phyloP scores from a whole-genome alignment of 2,113 vertebrate species.

The Reinhardtius hippoglossoides region DNA sequence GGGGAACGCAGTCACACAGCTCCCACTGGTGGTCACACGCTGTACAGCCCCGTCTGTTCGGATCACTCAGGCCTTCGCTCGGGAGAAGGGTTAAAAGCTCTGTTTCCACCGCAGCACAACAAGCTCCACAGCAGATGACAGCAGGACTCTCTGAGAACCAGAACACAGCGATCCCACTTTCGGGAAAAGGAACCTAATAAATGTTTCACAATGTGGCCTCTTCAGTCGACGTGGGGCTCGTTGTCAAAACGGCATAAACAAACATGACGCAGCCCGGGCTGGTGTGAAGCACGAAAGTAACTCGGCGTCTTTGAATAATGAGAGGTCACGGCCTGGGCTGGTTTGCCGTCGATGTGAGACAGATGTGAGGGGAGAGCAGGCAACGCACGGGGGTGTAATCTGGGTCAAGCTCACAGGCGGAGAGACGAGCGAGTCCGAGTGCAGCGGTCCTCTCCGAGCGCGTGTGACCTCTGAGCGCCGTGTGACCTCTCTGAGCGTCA shows the following conservation, averaged over 20 bases:
- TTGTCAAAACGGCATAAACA: constrained; percentile 66
- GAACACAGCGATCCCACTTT: constrained; percentile 25
- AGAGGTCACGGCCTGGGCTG: constrained; percentile 72
- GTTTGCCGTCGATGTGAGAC: constrained; percentile 74
- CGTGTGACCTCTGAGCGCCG: neutral
- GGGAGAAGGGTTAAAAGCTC: constrained; percentile 1
- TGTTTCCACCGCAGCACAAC: constrained; percentile 36
- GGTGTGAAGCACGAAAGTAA: constrained; percentile 61
- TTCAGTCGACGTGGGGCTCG: constrained; percentile 41
- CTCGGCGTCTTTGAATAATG: constrained; percentile 73
- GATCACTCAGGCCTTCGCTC: neutral
- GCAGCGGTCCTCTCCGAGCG: constrained; percentile 47
- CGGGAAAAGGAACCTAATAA: constrained; percentile 37
- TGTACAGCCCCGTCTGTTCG: constrained; percentile 3
- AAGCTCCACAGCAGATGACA: constrained; percentile 41
- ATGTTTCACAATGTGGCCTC: constrained; percentile 58
- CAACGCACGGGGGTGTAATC: constrained; percentile 71
- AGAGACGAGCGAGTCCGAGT: constrained; percentile 57
- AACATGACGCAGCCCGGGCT: constrained; percentile 66
- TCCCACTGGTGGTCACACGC: constrained; percentile 73
- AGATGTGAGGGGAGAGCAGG: constrained; percentile 72
- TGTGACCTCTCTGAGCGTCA: constrained; percentile 7
- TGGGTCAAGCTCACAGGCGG: constrained; percentile 71
- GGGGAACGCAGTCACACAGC: constrained; percentile 63
- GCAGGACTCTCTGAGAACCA: constrained; percentile 1